Conservation (phyloP, 1,140 invertebrate species). For the Andrena cerasifolii region DNA sequence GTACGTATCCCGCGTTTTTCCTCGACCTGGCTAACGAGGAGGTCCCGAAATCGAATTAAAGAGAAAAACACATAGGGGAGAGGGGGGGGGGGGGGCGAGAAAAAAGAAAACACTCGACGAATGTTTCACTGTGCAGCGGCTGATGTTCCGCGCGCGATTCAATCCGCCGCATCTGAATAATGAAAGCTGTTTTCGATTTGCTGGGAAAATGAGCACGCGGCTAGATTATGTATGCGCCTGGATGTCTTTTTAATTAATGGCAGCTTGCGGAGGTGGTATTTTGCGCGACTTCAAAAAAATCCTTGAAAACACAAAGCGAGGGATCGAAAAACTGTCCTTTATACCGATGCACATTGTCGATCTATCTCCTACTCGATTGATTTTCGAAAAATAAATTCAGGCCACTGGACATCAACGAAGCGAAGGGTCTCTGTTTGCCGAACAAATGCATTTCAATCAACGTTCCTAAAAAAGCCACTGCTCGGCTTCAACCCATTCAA, state of each 20-base stretch:
- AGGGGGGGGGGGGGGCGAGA: neutral
- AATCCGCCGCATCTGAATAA: conserved; percentile 13
- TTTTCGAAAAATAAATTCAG: no score
- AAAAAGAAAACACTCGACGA: neutral
- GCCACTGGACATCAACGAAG: no score
- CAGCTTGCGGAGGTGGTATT: no score
- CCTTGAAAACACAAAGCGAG: neutral
- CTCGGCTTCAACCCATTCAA: no score
- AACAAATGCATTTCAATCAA: no score
- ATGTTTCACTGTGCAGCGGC: neutral
- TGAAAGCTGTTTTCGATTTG: conserved; percentile 17
- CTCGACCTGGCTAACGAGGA: conserved; percentile 1
- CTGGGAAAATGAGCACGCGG: neutral
- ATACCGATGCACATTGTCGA: no score
- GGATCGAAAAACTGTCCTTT: no score
- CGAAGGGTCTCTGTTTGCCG: no score
- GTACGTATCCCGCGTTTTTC: conserved; percentile 23
- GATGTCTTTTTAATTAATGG: neutral
- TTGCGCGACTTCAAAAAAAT: no score
- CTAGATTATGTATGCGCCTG: neutral
- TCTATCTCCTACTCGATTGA: no score
- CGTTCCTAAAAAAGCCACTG: no score
- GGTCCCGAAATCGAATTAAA: conserved; percentile 3
- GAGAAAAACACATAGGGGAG: conserved; percentile 36
- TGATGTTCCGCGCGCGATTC: conserved; percentile 1